Percentiles rank a stretch among this genome's conserved stretches.
Conservation (phyloP, 2,797 vertebrate genomes). For the Pseudotriccus pelzelni region DNA sequence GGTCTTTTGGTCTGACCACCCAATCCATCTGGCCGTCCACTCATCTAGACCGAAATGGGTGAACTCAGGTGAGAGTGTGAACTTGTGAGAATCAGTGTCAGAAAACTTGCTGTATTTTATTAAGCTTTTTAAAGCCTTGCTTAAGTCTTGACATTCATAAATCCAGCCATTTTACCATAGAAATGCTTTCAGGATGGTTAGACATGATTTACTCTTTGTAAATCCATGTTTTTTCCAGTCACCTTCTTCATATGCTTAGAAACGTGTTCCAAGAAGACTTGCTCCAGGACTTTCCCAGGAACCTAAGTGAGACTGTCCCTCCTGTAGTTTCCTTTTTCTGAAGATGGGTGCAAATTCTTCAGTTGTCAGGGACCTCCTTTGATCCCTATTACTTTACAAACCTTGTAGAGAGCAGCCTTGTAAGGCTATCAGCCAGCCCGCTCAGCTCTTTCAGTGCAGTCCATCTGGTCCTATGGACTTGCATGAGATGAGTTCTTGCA, state of each 20-base stretch:
- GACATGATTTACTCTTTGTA: neutral
- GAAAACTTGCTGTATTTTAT: neutral
- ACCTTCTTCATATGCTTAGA: neutral
- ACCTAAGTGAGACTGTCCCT: neutral
- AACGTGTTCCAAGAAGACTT: neutral
- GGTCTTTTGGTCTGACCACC: neutral
- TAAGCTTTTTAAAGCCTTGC: neutral
- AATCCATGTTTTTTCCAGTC: neutral
- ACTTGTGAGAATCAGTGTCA: neutral
- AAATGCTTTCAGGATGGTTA: neutral
- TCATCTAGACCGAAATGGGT: neutral
- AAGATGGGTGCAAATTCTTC: neutral
- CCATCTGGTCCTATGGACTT: neutral
- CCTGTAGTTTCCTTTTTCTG: neutral
- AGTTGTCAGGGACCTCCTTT: neutral
- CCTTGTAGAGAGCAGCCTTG: neutral
- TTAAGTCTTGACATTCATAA: neutral
- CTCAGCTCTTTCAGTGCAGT: neutral
- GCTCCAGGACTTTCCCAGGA: neutral
- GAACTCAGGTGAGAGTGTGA: neutral
- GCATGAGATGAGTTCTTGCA: neutral
- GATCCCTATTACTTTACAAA: neutral
- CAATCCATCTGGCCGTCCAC: accelerated
- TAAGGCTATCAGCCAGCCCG: neutral
- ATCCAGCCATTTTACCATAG: neutral